Conservation (phyloP, 2,797 vertebrate species). For the Tachyglossus aculeatus region DNA sequence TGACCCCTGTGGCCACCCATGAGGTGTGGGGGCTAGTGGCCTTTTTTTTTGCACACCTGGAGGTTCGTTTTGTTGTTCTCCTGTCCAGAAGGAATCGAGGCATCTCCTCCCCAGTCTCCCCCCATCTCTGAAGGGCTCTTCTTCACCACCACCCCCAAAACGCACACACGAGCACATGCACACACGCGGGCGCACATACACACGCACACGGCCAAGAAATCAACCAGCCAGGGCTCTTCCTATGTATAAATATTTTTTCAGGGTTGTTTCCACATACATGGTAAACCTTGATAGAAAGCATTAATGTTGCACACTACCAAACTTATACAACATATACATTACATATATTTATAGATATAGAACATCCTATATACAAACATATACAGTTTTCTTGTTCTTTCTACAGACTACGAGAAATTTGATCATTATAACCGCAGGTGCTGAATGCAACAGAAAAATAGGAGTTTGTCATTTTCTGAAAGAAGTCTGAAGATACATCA, state of each 20-base stretch:
- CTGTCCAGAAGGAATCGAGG: too few relatives aligned
- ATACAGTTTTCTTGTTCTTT: constrained; percentile 78
- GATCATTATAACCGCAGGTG: constrained; percentile 73
- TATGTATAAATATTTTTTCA: constrained; percentile 72
- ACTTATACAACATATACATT: constrained; percentile 83
- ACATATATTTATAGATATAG: constrained; percentile 80
- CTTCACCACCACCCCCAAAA: too few relatives aligned
- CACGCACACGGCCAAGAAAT: too few relatives aligned
- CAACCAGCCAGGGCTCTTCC: constrained; percentile 52
- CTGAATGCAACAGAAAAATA: constrained; percentile 74
- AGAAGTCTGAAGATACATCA: constrained; percentile 69
- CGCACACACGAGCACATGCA: too few relatives aligned
- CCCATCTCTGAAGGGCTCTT: too few relatives aligned
- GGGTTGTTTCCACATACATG: constrained; percentile 56
- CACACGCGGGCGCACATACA: too few relatives aligned
- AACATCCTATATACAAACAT: constrained; percentile 81
- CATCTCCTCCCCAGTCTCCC: too few relatives aligned
- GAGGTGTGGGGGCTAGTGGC: background rate
- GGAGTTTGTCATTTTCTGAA: constrained; percentile 69
- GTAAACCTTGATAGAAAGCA: constrained; percentile 71
- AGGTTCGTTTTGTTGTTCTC: too few relatives aligned
- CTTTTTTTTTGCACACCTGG: constrained; percentile 49
- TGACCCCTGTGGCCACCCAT: background rate
- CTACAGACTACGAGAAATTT: constrained; percentile 77
- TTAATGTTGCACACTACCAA: constrained; percentile 77